These are phyloP conservation scores for Xiphorhynchus erythropygius DNA, from an alignment of 2,797 vertebrate species.

Conservation along the genomic window DNA sequence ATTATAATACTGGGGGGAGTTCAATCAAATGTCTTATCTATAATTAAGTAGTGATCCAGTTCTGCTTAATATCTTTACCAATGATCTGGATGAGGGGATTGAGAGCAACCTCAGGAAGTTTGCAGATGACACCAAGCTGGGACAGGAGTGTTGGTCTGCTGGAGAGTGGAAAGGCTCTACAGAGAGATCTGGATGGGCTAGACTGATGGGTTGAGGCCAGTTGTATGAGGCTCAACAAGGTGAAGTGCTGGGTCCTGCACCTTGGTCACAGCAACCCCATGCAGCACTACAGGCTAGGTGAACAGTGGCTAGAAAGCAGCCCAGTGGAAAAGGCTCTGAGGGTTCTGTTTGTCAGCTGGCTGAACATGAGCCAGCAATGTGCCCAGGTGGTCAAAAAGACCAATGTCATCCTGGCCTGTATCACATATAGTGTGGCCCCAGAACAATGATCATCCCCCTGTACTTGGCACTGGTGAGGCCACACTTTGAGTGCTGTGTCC, in stretches of 20 bases:
- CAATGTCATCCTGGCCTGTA: background rate
- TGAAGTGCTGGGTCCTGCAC: background rate
- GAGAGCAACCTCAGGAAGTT: background rate
- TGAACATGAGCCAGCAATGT: background rate
- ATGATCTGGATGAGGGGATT: background rate
- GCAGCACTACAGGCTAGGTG: background rate
- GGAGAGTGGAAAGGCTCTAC: background rate
- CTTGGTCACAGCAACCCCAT: background rate
- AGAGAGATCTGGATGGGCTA: background rate
- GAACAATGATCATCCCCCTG: rapidly evolving
- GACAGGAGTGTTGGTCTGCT: background rate
- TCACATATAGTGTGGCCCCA: background rate
- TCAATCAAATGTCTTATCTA: background rate
- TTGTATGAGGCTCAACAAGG: background rate
- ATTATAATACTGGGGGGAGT: background rate
- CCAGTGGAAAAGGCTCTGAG: background rate
- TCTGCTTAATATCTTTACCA: background rate
- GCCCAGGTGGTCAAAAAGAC: background rate
- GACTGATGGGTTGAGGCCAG: rapidly evolving
- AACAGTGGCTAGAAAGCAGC: background rate
- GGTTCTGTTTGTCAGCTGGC: background rate
- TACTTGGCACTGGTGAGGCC: background rate
- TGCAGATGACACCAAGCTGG: no score
- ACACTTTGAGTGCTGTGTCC: rapidly evolving
- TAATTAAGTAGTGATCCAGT: background rate